Base-by-base conservation (phyloP, 2,113 vertebrate species). In the Myotis yumanensis region DNA sequence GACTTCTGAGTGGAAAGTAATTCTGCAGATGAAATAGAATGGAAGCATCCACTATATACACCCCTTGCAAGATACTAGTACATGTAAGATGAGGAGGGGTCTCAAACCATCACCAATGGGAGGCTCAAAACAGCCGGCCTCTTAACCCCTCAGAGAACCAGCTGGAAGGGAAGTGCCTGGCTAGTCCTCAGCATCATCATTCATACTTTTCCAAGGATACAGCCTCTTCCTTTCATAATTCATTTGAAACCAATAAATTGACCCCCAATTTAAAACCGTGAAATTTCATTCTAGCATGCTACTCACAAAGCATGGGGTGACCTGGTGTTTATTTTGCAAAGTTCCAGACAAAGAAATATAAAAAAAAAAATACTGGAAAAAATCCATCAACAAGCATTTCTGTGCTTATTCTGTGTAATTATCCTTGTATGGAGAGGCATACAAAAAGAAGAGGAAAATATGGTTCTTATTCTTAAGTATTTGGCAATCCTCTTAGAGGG, bases 21-120 rank as follows among this genome's bases (percentile, higher is more conserved):
- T 95, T 96, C 90, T 54, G 18, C 80, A 97, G 96, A 95, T 96
- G 92, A 96, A 96, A 97, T 11, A 72, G 86, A 93, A 96, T 14
- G 72, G 86, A 84, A 96, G 62, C 84, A 46, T 93, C 76, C 71
- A 59, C 86, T 91, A 86, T 94, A 86, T 72, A 97, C 23, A 71
- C 83, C 83, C 82, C 88, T 93, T 85, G 85, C 23, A 86, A 90
- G 96, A 93, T 83, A 46, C 46, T 46, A 46, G 46, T 46, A 95
- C 96, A 95, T 57, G 85, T 85, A 43, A 11, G 1, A 2, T 0
- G 79, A 64, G 82, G 84, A 92, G 43, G 79, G 48, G 51, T 51
- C 54, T 59, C 68, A 79, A 86, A 80, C 46, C 82, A 35, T 86
- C 81, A 54, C 66, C 51, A 73, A 91, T 0, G n/a, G 46, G 84